Percentiles rank a stretch among this genome's conserved stretches.
Evolutionary conservation across 2,113 vertebrate genomes (phyloP).

Genomic region (Zootoca vivipara): DNA sequence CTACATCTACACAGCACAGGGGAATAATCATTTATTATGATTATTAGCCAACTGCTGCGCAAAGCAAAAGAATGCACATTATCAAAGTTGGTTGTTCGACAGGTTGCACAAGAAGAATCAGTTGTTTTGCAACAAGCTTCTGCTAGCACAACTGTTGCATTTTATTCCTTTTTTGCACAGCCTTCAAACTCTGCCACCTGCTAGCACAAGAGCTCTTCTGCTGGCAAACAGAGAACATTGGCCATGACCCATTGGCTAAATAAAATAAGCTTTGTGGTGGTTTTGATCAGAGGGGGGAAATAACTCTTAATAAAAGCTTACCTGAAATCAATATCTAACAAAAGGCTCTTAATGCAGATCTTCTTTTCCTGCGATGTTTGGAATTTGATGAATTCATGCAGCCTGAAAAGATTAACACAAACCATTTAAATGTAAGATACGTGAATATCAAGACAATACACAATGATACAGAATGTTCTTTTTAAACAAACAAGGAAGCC

Average conservation of each 20-base stretch:
- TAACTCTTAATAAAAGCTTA: conserved; percentile 62
- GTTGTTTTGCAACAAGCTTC: too few species aligned
- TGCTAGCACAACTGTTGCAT: too few species aligned
- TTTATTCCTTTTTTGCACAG: too few species aligned
- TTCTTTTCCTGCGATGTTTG: conserved; percentile 72
- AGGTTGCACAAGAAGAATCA: too few species aligned
- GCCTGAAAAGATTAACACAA: conserved; percentile 76
- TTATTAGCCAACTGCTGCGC: too few species aligned
- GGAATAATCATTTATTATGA: neutral
- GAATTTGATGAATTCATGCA: conserved; percentile 90
- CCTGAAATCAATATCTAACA: conserved; percentile 98
- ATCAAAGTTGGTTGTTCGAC: too few species aligned
- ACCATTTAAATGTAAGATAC: conserved; percentile 53
- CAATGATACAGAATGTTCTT: conserved; percentile 23
- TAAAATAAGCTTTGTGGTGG: neutral
- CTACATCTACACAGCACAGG: neutral
- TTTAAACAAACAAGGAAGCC: conserved; percentile 17
- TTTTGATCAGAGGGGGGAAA: too few species aligned
- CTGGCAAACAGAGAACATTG: too few species aligned
- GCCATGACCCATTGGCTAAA: too few species aligned
- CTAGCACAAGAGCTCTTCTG: too few species aligned
- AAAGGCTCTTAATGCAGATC: conserved; percentile 81
- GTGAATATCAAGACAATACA: conserved; percentile 40
- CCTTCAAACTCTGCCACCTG: too few species aligned
- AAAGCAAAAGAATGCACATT: too few species aligned